A percentile compares a stretch with the other conserved stretches of the same genome.
These are phyloP conservation scores for Zygaena filipendulae DNA, from an alignment of 2,888 invertebrate genomes.

Conservation along the genomic window DNA sequence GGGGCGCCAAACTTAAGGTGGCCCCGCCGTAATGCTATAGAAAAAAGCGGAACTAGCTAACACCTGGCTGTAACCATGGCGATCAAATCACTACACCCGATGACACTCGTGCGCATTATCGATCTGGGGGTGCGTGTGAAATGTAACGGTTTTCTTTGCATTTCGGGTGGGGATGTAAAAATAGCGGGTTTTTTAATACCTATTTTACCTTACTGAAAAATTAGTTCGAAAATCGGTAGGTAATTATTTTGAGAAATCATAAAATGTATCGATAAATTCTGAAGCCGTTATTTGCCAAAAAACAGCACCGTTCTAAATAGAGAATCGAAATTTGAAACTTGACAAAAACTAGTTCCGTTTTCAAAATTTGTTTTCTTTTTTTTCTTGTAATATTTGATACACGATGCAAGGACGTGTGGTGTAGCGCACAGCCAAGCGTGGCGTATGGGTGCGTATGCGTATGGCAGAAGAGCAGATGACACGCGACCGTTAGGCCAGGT, in stretches of 20 bases:
- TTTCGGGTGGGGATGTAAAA: too few relatives aligned
- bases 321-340: too few relatives aligned
- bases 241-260: too few relatives aligned
- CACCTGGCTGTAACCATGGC: conserved; percentile 66
- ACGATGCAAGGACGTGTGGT: conserved; percentile 29
- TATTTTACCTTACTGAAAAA: background rate
- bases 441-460: conserved; percentile 35
- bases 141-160: conserved; percentile 43
- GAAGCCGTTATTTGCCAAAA: too few relatives aligned
- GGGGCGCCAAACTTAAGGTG: conserved; percentile 33
- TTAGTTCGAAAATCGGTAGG: too few relatives aligned
- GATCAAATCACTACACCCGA: conserved; percentile 58
- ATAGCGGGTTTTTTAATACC: conserved; percentile 24
- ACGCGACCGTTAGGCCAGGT: conserved; percentile 67
- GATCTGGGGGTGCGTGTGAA: conserved; percentile 36
- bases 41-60: conserved; percentile 32
- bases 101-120: conserved; percentile 30
- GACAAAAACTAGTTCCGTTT: too few relatives aligned
- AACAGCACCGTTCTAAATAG: too few relatives aligned
- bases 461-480: conserved; percentile 52
- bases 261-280: too few relatives aligned
- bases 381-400: too few relatives aligned
- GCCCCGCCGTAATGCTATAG: conserved; percentile 28
- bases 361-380: too few relatives aligned
- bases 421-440: conserved; percentile 55